A percentile compares a stretch with the other conserved stretches of the same genome.
Conservation (phyloP, 2,888 invertebrate species). For the Cosmorhoe ocellata region DNA sequence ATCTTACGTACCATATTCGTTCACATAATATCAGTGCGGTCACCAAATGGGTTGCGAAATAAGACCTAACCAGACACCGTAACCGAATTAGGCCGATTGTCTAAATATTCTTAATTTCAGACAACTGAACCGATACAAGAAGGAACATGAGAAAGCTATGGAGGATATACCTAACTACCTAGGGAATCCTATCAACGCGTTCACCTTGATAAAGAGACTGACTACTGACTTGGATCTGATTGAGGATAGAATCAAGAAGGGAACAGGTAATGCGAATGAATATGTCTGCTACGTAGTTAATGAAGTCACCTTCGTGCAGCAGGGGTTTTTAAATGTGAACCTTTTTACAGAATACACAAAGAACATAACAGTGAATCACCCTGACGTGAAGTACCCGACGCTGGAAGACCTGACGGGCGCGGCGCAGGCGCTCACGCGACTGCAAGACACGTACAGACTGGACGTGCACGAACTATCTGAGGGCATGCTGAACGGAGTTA, state of each 20-base stretch:
- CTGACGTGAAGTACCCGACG: constrained; percentile 92
- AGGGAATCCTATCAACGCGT: constrained; percentile 97
- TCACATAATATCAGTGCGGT: too few relatives aligned
- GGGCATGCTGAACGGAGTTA: constrained; percentile 93
- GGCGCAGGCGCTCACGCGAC: constrained; percentile 94
- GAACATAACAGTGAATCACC: constrained; percentile 89
- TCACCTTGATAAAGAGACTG: constrained; percentile 95
- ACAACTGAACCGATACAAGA: constrained; percentile 87
- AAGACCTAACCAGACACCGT: too few relatives aligned
- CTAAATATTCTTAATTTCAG: constrained; percentile 64
- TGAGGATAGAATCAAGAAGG: constrained; percentile 87
- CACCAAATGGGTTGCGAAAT: too few relatives aligned
- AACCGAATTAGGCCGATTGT: too few relatives aligned
- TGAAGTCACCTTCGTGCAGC: too few relatives aligned
- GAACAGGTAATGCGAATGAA: constrained; percentile 60
- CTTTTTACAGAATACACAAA: constrained; percentile 83
- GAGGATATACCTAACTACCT: constrained; percentile 91
- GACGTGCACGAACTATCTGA: constrained; percentile 89
- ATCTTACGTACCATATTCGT: too few relatives aligned
- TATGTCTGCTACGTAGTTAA: too few relatives aligned
- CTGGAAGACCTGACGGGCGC: constrained; percentile 98
- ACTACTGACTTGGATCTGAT: constrained; percentile 95
- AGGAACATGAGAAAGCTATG: constrained; percentile 89
- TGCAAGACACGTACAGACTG: constrained; percentile 97
- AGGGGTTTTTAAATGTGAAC: too few relatives aligned